Conservation (phyloP, 2,797 vertebrate genomes). For the Mus caroli region DNA sequence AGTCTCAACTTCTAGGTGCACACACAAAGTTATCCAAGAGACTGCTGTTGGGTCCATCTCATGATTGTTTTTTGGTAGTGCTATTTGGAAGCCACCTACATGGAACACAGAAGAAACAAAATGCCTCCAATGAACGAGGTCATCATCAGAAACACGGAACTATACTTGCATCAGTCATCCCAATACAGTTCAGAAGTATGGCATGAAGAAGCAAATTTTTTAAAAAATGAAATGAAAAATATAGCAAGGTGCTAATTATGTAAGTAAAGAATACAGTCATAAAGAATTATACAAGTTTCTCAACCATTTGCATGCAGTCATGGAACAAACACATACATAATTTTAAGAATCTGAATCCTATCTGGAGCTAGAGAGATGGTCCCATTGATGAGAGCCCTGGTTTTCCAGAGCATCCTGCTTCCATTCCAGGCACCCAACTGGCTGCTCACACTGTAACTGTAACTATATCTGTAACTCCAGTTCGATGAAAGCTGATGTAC, state of each 20-base stretch:
- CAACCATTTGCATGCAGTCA: neutral
- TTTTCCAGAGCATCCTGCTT: neutral
- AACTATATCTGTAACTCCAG: neutral
- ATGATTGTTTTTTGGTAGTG: neutral
- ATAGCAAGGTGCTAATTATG: neutral
- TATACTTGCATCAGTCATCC: neutral
- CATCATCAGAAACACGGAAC: neutral
- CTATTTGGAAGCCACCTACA: neutral
- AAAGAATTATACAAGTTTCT: neutral
- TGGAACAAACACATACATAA: neutral
- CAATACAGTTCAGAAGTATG: neutral
- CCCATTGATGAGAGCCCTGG: neutral
- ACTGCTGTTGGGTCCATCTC: neutral
- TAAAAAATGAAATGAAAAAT: neutral
- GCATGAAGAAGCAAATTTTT: slow-evolving; percentile 20
- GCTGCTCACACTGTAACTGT: neutral
- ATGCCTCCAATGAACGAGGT: neutral
- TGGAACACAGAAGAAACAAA: neutral
- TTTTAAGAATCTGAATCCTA: neutral
- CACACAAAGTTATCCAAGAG: neutral
- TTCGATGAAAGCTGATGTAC: neutral
- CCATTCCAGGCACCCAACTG: neutral
- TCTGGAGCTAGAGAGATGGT: neutral
- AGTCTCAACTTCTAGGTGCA: neutral
- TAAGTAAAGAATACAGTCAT: neutral